These are phyloP conservation scores for Aphis craccivora DNA, from an alignment of 1,140 invertebrate genomes.

Conservation along the genomic window DNA sequence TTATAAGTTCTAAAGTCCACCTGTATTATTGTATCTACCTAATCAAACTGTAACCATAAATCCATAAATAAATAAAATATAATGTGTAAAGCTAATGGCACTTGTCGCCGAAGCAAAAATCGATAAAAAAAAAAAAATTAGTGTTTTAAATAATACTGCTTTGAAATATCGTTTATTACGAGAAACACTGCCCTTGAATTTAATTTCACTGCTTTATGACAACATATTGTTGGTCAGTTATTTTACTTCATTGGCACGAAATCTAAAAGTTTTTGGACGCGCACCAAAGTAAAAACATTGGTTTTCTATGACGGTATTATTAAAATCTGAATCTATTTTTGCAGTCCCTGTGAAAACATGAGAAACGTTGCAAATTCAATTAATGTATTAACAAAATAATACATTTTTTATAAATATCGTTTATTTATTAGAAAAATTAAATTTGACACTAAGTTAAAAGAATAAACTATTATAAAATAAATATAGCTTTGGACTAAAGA, in stretches of 20 bases:
- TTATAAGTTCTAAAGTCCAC: too few relatives aligned
- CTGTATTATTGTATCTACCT: too few relatives aligned
- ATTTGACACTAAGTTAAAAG: not conserved
- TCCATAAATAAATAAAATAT: too few relatives aligned
- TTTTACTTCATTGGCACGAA: conserved; percentile 49
- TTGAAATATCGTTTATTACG: not conserved
- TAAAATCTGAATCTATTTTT: conserved; percentile 45
- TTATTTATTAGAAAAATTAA: not conserved
- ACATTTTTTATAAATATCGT: not conserved
- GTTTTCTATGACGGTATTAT: conserved; percentile 42
- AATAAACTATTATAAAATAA: too few relatives aligned
- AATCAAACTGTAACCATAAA: too few relatives aligned
- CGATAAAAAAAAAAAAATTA: too few relatives aligned
- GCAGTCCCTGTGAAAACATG: not conserved
- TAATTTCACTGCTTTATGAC: conserved; percentile 37
- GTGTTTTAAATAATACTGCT: not conserved
- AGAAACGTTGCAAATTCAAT: not conserved
- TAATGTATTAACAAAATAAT: not conserved
- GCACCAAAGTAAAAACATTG: conserved; percentile 30
- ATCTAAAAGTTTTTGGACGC: conserved; percentile 42
- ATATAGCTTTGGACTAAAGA: too few relatives aligned
- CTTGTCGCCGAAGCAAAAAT: not conserved
- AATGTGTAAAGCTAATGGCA: too few relatives aligned
- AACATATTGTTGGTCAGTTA: conserved; percentile 26
- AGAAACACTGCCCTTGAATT: conserved; percentile 30